Base-by-base conservation (phyloP, 2,113 vertebrate species). In the Pungitius pungitius region DNA sequence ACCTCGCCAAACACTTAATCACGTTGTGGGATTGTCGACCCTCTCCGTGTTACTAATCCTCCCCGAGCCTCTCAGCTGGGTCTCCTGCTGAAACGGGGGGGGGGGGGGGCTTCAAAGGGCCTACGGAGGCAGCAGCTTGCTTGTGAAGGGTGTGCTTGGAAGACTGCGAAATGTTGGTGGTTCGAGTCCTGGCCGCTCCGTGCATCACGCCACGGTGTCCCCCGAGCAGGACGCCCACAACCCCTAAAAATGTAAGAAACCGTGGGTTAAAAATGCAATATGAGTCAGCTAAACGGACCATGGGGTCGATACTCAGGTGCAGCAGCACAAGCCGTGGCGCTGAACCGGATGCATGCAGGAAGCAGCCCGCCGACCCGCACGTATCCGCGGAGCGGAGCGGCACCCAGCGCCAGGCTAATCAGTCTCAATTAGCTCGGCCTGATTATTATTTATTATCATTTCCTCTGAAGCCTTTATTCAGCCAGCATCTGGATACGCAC, bases 371-470 rank as follows among this genome's bases (percentile, higher is more conserved):
- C 52, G 49, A 45, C 26, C 4, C 30, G 30, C 5, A 5, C 30
- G 30, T 30, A 30, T 30, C 30, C 30, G 30, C n/a, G n/a, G n/a
- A n/a, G n/a, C n/a, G n/a, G n/a, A n/a, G n/a, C n/a, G n/a, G 71
- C 75, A 69, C 1, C 74, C 73, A 71, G n/a, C 73, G 27, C 74
- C n/a, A n/a, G n/a, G 63, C 71, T 86, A 85, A 88, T 89, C 82
- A 83, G 81, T 88, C 81, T 82, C 87, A 88, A 90, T 87, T 84
- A 75, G 81, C 24, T 69, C 8, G 4, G 82, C 69, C 85, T 90
- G 90, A 90, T 92, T 89, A 90, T 88, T 88, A 90, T 92, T 90
- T 91, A 87, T 92, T 90, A 81, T 91, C 72, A 75, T 89, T 89
- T 84, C 87, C 86, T 85, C 71, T 30, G 60, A 83, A 87, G 73